Conservation (phyloP, 2,888 invertebrate species). For the Acanthosepion pharaonis region DNA sequence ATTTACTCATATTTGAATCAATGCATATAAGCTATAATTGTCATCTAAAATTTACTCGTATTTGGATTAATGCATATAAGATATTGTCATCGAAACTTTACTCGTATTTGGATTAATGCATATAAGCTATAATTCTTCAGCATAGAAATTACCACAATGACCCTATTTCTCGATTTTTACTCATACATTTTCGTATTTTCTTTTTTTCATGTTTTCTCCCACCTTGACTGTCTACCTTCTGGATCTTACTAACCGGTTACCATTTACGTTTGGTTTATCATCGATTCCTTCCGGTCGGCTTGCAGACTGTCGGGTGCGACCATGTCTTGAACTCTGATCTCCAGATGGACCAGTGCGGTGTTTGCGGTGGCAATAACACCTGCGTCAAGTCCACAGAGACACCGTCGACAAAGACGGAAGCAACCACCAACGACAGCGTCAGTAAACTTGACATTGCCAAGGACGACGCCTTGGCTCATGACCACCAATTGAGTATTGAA, state of each 20-base stretch:
- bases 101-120: no score
- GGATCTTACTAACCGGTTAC: not conserved
- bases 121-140: no score
- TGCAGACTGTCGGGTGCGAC: slow-evolving; percentile 78
- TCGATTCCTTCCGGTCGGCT: slow-evolving; percentile 45
- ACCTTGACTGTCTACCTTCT: not conserved
- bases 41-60: no score
- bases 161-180: not conserved
- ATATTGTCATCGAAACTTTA: no score
- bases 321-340: slow-evolving; percentile 76
- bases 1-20: no score
- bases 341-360: slow-evolving; percentile 77
- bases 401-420: not conserved
- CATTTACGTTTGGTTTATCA: not conserved
- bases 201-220: not conserved
- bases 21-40: no score
- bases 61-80: no score
- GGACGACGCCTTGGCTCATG: slow-evolving; percentile 77
- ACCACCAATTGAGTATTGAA: not conserved
- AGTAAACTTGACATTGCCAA: not conserved
- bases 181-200: not conserved
- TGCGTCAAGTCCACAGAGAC: slow-evolving; percentile 77
- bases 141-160: not conserved
- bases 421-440: not conserved
- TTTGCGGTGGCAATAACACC: slow-evolving; percentile 77